A percentile compares a stretch with the other conserved stretches of the same genome.
Evolutionary conservation across 2,113 vertebrate species (phyloP).

Genomic region (Piaya cayana): DNA sequence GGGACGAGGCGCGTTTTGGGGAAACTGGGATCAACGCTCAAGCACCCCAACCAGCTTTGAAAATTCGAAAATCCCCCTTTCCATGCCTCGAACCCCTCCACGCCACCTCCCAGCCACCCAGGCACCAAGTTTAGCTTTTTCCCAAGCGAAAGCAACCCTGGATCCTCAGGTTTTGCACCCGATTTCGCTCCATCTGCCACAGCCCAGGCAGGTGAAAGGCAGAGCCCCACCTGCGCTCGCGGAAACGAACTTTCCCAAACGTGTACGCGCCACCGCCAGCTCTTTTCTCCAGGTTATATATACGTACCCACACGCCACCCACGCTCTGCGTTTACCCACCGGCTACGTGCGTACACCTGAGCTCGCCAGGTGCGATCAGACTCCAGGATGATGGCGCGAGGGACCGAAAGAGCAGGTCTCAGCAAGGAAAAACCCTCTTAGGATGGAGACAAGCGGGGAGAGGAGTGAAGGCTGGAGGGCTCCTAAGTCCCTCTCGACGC

Average conservation of each 20-base stretch:
- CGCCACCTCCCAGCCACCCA: neutral
- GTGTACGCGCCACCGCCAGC: neutral
- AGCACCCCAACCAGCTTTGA: accelerated
- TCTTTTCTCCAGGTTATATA: neutral
- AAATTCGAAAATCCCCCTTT: neutral
- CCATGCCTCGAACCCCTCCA: neutral
- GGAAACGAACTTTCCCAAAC: neutral
- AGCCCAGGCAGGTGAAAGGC: neutral
- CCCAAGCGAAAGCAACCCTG: accelerated
- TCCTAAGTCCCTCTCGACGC: accelerated
- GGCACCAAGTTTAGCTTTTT: neutral
- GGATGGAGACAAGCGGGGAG: neutral
- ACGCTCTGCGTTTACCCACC: neutral
- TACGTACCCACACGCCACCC: neutral
- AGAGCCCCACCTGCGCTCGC: neutral
- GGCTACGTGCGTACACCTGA: neutral
- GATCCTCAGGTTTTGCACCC: neutral
- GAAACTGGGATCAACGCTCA: too few relatives aligned
- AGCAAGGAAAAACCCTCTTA: neutral
- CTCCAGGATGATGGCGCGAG: accelerated
- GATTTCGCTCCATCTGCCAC: accelerated
- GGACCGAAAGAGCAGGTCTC: neutral
- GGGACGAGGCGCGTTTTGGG: neutral
- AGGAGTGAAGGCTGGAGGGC: neutral
- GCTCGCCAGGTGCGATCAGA: neutral